Percentiles rank a stretch among this genome's conserved stretches.
These are phyloP conservation scores for Paragorgia papillata DNA, from an alignment of 92 coral and sea anemone genomes.

Conservation along the genomic window DNA sequence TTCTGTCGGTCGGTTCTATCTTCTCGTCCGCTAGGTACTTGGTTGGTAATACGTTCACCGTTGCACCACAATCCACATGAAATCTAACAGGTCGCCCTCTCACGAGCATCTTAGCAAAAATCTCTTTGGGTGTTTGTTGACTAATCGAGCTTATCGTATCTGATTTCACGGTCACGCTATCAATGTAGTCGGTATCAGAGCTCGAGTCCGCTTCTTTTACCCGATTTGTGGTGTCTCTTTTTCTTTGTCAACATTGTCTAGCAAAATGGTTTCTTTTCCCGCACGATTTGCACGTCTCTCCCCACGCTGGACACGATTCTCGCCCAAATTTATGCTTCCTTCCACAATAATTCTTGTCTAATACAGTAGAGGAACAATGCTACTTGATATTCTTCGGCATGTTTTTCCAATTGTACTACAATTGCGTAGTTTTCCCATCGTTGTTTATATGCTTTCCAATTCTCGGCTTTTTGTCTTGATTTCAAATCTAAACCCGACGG, in stretches of 20 bases:
- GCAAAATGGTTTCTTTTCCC: constrained; percentile 60
- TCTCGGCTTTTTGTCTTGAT: constrained; percentile 19
- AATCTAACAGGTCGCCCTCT: constrained; percentile 35
- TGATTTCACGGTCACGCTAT: constrained; percentile 40
- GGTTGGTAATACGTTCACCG: constrained; percentile 50
- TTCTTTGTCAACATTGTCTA: constrained; percentile 3
- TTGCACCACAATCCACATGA: constrained; percentile 64
- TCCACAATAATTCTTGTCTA: constrained; percentile 38
- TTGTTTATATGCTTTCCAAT: constrained; percentile 30
- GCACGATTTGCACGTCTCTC: constrained; percentile 46
- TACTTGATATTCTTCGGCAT: constrained; percentile 44
- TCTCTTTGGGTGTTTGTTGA: constrained; percentile 38
- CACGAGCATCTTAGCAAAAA: constrained; percentile 53
- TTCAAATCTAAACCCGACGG: too few species aligned
- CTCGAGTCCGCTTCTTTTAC: constrained; percentile 23
- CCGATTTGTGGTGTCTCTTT: constrained; percentile 1
- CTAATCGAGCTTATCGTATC: constrained; percentile 49
- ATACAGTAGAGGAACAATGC: constrained; percentile 48
- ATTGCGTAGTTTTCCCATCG: constrained; percentile 51
- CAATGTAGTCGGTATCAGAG: constrained; percentile 41
- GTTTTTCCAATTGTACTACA: constrained; percentile 15
- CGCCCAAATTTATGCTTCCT: neutral
- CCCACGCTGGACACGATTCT: constrained; percentile 58
- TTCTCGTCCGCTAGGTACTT: constrained; percentile 32
- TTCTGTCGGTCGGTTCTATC: constrained; percentile 20